A percentile compares a stretch with the other conserved stretches of the same genome.
These are phyloP conservation scores for Limosa lapponica DNA, from an alignment of 2,797 vertebrate genomes.

Conservation along the genomic window DNA sequence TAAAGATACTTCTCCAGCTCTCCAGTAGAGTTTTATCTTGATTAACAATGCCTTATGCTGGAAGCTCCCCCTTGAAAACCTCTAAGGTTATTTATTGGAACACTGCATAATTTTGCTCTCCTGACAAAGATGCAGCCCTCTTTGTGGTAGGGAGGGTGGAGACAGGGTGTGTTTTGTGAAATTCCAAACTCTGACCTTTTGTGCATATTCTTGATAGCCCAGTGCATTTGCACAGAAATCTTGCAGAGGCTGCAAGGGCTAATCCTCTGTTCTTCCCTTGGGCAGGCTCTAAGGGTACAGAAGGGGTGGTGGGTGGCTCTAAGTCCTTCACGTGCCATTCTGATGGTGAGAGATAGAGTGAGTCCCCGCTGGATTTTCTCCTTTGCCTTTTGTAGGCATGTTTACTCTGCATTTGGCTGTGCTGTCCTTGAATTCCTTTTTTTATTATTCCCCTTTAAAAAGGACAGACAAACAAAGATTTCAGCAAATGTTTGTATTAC, in stretches of 20 bases:
- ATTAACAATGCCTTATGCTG: not conserved
- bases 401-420: not conserved
- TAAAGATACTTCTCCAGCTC: not conserved
- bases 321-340: not conserved
- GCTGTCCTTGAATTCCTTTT: not conserved
- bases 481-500: not conserved
- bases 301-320: not conserved
- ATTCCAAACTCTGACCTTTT: not conserved
- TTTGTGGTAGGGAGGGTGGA: not conserved
- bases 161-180: not conserved
- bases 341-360: not conserved
- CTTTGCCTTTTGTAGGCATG: not conserved
- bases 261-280: not conserved
- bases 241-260: not conserved
- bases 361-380: not conserved
- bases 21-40: not conserved
- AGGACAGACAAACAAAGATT: not conserved
- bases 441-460: not conserved
- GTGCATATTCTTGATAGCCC: not conserved
- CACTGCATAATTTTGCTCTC: not conserved
- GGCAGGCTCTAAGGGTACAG: not conserved
- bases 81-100: not conserved
- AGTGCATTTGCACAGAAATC: not conserved
- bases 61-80: not conserved
- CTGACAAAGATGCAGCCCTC: not conserved